Conservation (phyloP, 2,797 vertebrate genomes). For the Propithecus perrieri region DNA sequence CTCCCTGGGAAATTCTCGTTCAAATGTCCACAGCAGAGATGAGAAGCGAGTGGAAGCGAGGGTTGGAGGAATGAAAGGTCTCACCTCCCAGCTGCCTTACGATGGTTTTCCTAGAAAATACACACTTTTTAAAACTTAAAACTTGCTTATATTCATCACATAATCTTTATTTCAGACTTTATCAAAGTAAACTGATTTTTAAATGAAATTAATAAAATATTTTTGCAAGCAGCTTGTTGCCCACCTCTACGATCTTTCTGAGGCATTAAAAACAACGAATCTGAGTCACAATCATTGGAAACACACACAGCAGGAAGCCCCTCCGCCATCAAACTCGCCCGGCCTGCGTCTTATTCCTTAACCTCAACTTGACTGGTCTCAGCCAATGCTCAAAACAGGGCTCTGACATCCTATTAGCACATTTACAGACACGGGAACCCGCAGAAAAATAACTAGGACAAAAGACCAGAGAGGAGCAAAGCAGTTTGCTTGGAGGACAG, state of each 20-base stretch:
- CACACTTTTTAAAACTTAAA: fast-evolving
- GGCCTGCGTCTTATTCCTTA: not conserved
- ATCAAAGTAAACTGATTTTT: not conserved
- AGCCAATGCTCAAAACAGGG: not conserved
- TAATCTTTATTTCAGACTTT: not conserved
- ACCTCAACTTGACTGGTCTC: not conserved
- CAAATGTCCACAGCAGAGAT: fast-evolving
- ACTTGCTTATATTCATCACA: not conserved
- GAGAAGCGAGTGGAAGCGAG: not conserved
- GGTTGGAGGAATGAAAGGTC: fast-evolving
- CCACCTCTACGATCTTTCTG: not conserved
- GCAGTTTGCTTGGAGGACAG: not conserved
- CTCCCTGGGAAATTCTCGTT: fast-evolving
- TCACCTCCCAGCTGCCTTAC: too few species aligned
- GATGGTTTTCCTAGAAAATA: not conserved
- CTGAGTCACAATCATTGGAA: not conserved
- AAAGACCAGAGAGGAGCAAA: not conserved
- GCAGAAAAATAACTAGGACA: not conserved
- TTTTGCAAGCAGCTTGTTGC: not conserved
- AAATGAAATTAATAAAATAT: not conserved
- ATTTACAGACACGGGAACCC: not conserved
- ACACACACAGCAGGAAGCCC: fast-evolving
- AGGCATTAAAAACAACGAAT: not conserved
- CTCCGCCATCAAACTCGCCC: fast-evolving
- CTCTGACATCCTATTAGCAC: fast-evolving